Conservation (phyloP, 2,797 vertebrate genomes). For the Malurus splendens region DNA sequence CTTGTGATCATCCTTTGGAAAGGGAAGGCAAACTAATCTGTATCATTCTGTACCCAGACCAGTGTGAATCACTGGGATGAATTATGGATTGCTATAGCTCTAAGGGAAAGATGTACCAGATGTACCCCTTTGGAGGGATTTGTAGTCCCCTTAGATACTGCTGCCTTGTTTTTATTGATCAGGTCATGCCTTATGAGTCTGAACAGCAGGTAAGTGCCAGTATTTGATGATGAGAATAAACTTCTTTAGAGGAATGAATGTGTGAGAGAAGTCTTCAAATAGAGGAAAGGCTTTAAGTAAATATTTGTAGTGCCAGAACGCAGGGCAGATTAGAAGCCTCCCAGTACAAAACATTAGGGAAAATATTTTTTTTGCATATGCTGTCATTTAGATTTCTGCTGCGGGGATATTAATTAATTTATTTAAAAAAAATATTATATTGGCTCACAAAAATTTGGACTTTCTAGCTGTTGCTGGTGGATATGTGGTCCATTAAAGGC, state of each 20-base stretch:
- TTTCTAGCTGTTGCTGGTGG: not conserved
- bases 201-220: not conserved
- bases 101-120: not conserved
- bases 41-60: not conserved
- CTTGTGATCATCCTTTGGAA: not conserved
- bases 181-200: not conserved
- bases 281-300: not conserved
- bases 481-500: not conserved
- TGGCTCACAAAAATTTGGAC: not conserved
- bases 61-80: not conserved
- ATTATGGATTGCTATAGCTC: not conserved
- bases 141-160: not conserved
- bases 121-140: not conserved
- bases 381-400: not conserved
- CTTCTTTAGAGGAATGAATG: not conserved
- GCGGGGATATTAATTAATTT: not conserved
- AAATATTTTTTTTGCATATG: rapidly evolving
- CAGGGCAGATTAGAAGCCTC: not conserved
- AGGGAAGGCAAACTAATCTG: not conserved
- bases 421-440: not conserved
- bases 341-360: not conserved
- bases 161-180: not conserved
- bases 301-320: not conserved
- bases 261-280: not conserved
- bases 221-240: not conserved